Conservation (phyloP, 1,140 invertebrate species). For the Ditylenchus dipsaci region DNA sequence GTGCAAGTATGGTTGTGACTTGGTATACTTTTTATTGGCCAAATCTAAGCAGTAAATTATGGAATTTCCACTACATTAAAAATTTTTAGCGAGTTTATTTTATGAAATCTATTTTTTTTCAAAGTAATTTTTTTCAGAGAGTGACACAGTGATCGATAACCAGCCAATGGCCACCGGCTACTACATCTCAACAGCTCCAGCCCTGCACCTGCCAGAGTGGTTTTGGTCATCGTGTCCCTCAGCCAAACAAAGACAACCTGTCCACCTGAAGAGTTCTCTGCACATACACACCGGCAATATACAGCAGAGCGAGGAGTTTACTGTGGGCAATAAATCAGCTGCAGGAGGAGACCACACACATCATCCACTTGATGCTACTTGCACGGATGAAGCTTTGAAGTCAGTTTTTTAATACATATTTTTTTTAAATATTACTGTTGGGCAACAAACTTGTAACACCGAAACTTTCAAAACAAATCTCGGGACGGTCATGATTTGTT, state of each 20-base stretch:
- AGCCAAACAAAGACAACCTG: slow-evolving; percentile 30
- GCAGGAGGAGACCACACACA: slow-evolving; percentile 70
- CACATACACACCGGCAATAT: slow-evolving; percentile 85
- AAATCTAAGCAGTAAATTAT: too few species aligned
- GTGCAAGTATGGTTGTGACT: too few species aligned
- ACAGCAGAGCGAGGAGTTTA: slow-evolving; percentile 57
- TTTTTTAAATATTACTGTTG: too few species aligned
- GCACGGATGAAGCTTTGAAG: slow-evolving; percentile 94
- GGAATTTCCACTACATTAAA: too few species aligned
- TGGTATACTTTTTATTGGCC: too few species aligned
- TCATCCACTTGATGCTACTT: slow-evolving; percentile 88
- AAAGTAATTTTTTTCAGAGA: slow-evolving; percentile 21
- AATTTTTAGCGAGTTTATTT: too few species aligned
- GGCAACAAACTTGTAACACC: too few species aligned
- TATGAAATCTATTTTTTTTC: too few species aligned
- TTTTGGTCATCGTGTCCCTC: slow-evolving; percentile 64
- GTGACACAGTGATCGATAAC: slow-evolving; percentile 68
- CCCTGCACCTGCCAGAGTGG: slow-evolving; percentile 88
- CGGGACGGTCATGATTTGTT: too few species aligned
- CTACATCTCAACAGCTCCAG: slow-evolving; percentile 86
- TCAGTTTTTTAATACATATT: slow-evolving; percentile 63
- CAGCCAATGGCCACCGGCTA: slow-evolving; percentile 96
- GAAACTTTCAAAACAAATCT: too few species aligned
- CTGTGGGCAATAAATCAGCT: slow-evolving; percentile 90
- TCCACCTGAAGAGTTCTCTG: slow-evolving; percentile 71